These are phyloP conservation scores for Eremophila alpestris DNA, from an alignment of 2,797 vertebrate species.

Conservation along the genomic window DNA sequence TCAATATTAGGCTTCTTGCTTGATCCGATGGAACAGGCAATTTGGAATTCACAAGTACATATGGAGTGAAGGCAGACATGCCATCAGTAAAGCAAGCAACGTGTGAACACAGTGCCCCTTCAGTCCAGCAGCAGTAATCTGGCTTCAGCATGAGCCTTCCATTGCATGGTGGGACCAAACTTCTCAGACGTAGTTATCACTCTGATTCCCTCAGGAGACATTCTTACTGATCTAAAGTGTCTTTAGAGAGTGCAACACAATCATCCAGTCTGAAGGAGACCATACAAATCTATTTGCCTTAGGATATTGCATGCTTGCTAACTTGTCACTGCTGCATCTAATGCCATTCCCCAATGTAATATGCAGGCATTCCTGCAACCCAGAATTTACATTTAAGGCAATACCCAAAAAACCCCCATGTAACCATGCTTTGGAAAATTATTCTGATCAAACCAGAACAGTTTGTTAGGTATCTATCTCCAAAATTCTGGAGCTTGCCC, in stretches of 20 bases:
- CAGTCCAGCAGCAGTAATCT: constrained; percentile 23
- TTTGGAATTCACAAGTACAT: background rate
- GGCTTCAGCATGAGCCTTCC: background rate
- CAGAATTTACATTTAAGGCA: background rate
- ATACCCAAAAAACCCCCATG: background rate
- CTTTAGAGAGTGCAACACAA: constrained; percentile 39
- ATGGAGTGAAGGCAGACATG: background rate
- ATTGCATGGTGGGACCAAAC: constrained; percentile 35
- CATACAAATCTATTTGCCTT: constrained; percentile 56
- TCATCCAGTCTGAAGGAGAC: constrained; percentile 48
- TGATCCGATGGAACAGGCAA: background rate
- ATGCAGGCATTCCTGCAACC: background rate
- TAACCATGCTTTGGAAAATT: background rate
- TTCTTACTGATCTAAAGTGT: constrained; percentile 46
- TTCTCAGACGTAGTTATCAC: constrained; percentile 59
- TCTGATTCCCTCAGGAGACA: constrained; percentile 21
- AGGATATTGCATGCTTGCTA: constrained; percentile 41
- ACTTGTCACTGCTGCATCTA: constrained; percentile 30
- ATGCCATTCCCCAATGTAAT: constrained; percentile 12
- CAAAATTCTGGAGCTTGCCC: background rate
- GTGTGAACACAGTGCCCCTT: background rate
- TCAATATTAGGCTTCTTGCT: constrained; percentile 30
- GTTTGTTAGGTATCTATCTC: background rate
- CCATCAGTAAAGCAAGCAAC: background rate
- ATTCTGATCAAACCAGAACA: background rate